Evolutionary conservation across 2,113 vertebrate species (phyloP).

Genomic region (Triplophysa rosa): DNA sequence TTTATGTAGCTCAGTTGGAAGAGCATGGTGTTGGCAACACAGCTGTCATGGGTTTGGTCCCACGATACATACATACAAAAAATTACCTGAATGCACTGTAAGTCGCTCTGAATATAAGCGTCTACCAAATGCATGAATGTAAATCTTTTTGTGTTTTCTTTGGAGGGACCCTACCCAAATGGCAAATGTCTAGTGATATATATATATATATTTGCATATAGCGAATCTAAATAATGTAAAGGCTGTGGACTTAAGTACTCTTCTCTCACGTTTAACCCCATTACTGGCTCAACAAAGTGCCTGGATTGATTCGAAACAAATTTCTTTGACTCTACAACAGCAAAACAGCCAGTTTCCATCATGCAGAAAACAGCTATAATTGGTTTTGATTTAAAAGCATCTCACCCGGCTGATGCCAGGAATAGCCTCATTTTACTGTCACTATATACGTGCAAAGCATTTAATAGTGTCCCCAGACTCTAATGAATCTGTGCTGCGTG

Average conservation of each 20-base stretch:
- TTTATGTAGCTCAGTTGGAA: no score
- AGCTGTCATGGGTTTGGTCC: no score
- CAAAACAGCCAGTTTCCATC: background rate
- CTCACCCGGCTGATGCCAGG: constrained; percentile 13
- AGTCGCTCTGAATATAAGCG: no score
- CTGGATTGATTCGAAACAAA: background rate
- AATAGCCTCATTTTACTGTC: constrained; percentile 34
- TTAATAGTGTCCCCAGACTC: constrained; percentile 30
- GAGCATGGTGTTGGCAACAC: no score
- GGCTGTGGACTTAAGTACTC: background rate
- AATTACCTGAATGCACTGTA: no score
- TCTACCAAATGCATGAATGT: no score
- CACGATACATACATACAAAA: no score
- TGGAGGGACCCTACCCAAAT: background rate
- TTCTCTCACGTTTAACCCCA: constrained; percentile 1
- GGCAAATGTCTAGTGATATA: background rate
- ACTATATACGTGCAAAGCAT: constrained; percentile 6
- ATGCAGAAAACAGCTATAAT: background rate
- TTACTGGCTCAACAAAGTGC: background rate
- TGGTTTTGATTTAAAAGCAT: constrained; percentile 36
- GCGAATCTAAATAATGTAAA: no score
- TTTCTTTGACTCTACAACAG: background rate
- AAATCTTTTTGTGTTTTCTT: background rate
- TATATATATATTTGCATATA: background rate
- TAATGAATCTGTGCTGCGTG: constrained; percentile 31